Percentiles rank a stretch among this genome's conserved stretches.
Conservation (phyloP, 1,140 invertebrate species). For the Bombus difficillimus region DNA sequence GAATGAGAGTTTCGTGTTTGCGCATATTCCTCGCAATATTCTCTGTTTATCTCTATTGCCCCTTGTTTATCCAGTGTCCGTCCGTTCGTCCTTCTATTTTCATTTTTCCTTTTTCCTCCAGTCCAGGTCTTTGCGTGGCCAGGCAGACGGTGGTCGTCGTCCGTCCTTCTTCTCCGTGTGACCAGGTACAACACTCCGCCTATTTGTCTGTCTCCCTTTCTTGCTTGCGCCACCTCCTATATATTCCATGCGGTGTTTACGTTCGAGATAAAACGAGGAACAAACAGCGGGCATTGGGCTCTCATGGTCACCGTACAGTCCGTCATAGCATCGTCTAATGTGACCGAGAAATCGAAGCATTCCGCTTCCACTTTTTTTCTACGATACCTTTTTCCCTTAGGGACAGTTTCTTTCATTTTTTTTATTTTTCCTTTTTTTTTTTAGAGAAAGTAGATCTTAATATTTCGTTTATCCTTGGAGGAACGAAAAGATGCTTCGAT, state of each 20-base stretch:
- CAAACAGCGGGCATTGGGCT: constrained; percentile 78
- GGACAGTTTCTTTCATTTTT: no score
- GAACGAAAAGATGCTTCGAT: background rate
- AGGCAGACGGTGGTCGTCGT: constrained; percentile 48
- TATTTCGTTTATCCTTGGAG: background rate
- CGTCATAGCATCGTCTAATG: constrained; percentile 58
- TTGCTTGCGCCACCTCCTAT: constrained; percentile 61
- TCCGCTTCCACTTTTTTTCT: no score
- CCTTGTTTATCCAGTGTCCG: constrained; percentile 79
- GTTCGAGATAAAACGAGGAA: constrained; percentile 79
- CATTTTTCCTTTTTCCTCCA: constrained; percentile 73
- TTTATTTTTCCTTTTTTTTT: background rate
- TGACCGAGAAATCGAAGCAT: constrained; percentile 42
- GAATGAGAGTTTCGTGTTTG: constrained; percentile 75
- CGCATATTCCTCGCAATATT: constrained; percentile 80
- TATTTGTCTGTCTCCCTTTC: constrained; percentile 40
- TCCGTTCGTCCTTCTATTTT: constrained; percentile 70
- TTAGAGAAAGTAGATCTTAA: background rate
- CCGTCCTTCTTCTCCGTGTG: constrained; percentile 35
- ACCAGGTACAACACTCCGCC: constrained; percentile 54
- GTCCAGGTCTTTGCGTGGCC: constrained; percentile 62
- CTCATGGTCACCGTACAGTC: constrained; percentile 73
- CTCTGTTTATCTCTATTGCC: constrained; percentile 81
- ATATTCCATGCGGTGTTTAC: constrained; percentile 77
- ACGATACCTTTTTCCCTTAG: background rate